These are phyloP conservation scores for Sebastes alutus DNA, from an alignment of 2,797 vertebrate genomes.

Conservation along the genomic window DNA sequence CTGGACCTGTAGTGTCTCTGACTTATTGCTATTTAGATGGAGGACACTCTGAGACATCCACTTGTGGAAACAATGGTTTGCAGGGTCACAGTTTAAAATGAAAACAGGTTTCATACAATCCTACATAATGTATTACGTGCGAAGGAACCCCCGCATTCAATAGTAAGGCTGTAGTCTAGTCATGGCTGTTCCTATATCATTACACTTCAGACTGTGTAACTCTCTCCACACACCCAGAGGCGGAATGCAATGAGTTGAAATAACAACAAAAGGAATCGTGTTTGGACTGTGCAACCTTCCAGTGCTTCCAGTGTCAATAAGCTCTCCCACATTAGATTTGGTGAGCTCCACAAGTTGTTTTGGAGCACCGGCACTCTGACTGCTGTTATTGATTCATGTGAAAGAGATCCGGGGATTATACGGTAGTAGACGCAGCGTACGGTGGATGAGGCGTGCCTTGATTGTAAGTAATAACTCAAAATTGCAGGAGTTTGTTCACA, in stretches of 20 bases:
- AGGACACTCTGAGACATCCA: not conserved
- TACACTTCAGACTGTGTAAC: constrained; percentile 9
- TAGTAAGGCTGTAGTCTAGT: not conserved
- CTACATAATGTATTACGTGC: not conserved
- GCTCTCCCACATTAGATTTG: constrained; percentile 41
- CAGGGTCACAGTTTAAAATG: not conserved
- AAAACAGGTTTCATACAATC: not conserved
- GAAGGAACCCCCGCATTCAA: not conserved
- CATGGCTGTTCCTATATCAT: not conserved
- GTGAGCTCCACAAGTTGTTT: constrained; percentile 32
- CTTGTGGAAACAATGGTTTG: not conserved
- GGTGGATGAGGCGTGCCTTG: not conserved
- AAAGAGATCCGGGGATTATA: constrained; percentile 11
- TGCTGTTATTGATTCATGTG: constrained; percentile 53
- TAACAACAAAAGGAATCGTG: constrained; percentile 26
- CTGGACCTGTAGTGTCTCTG: not conserved
- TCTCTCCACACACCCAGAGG: constrained; percentile 13
- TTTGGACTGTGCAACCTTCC: constrained; percentile 24
- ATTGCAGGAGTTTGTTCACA: not conserved
- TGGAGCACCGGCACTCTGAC: constrained; percentile 12
- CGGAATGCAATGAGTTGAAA: constrained; percentile 38
- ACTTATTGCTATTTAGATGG: not conserved
- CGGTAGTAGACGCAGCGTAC: constrained; percentile 5
- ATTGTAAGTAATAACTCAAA: constrained; percentile 4
- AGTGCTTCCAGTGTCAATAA: constrained; percentile 39